These are phyloP conservation scores for Tetraodon nigroviridis DNA, from an alignment of 2,113 vertebrate species.

Conservation along the genomic window DNA sequence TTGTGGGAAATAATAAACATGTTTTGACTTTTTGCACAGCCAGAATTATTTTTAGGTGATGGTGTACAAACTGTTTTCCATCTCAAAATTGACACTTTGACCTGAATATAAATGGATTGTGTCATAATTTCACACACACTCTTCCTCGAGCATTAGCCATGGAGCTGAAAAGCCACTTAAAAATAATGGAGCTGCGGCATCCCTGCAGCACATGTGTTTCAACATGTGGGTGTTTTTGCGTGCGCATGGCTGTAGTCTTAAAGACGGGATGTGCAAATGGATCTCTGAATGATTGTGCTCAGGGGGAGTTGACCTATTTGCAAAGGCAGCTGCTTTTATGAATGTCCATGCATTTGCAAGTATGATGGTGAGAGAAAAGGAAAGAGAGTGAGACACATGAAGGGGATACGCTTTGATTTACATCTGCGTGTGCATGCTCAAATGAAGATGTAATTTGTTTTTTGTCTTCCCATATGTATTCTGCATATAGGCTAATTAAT, in stretches of 20 bases:
- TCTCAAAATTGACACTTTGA: neutral
- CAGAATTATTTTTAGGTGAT: neutral
- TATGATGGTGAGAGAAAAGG: neutral
- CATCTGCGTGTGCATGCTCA: constrained; percentile 7
- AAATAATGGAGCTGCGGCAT: constrained; percentile 52
- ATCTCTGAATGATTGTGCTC: constrained; percentile 22
- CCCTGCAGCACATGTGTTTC: constrained; percentile 26
- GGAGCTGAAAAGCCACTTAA: constrained; percentile 81
- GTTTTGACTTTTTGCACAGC: neutral
- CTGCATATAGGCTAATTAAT: constrained; percentile 31
- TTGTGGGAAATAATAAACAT: neutral
- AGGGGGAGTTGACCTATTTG: constrained; percentile 37
- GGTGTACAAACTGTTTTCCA: neutral
- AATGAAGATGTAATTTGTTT: constrained; percentile 25
- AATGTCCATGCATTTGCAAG: neutral
- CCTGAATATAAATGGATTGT: constrained; percentile 77
- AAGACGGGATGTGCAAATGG: constrained; percentile 1
- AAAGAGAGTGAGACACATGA: neutral
- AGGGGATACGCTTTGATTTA: constrained; percentile 3
- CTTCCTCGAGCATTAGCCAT: constrained; percentile 62
- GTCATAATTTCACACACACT: constrained; percentile 62
- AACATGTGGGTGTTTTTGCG: neutral
- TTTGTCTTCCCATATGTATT: constrained; percentile 33
- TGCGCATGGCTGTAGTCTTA: constrained; percentile 6
- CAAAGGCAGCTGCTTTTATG: neutral